phyloP scores from a whole-genome alignment of 2,113 vertebrate species.

The Chloebia gouldiae region DNA sequence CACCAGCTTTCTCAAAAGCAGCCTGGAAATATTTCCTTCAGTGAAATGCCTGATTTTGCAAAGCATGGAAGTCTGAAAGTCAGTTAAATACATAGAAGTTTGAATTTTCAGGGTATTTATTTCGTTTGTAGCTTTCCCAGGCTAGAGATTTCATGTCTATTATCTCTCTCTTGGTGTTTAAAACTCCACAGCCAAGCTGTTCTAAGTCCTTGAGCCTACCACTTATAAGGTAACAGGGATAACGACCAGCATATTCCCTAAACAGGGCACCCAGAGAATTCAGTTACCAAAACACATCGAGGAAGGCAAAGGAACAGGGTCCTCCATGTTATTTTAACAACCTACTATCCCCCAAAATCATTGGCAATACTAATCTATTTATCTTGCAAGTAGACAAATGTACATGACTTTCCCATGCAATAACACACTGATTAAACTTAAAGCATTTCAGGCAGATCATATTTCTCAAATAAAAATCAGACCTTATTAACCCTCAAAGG shows the following conservation, averaged over 20 bases:
- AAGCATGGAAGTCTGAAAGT: not conserved
- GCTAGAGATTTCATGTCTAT: not conserved
- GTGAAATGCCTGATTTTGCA: not conserved
- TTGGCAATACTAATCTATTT: not conserved
- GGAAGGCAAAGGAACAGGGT: not conserved
- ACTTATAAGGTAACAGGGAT: not conserved
- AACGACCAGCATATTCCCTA: not conserved
- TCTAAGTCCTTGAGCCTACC: not conserved
- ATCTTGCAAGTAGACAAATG: not conserved
- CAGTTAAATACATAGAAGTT: not conserved
- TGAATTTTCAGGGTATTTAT: not conserved
- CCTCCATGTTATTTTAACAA: not conserved
- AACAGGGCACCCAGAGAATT: not conserved
- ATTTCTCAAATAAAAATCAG: constrained; percentile 4
- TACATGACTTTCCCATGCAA: not conserved
- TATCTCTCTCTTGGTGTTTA: not conserved
- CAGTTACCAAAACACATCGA: not conserved
- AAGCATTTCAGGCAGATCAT: not conserved
- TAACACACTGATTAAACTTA: not conserved
- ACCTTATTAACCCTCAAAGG: not conserved
- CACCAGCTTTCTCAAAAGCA: not conserved
- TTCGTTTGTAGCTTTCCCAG: not conserved
- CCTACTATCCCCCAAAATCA: not conserved
- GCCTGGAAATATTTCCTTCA: not conserved
- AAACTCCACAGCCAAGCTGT: not conserved